Evolutionary conservation across 2,113 vertebrate genomes (phyloP), one percentile per base, ranked within the genome.

Genomic region (Sceloporus tristichus): DNA sequence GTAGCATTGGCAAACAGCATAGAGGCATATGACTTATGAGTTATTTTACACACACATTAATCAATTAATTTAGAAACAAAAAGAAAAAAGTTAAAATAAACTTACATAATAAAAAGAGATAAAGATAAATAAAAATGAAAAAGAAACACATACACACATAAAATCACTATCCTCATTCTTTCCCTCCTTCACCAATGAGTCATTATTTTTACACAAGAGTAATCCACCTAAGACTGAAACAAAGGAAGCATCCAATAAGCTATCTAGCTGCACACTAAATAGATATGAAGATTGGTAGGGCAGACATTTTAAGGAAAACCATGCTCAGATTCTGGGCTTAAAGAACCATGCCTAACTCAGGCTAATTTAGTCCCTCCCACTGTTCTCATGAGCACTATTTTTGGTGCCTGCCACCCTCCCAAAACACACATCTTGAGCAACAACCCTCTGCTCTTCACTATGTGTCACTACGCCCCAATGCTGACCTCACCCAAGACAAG

Each of bases 221-320:
- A 85, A 85, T 70, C 23, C 0, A 0, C 66, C 86, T 90, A 75
- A 56, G 79, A 90, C 10, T 85, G 84, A 73, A 85, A 68, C 54
- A 85, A 54, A 53, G 40, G 85, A 40, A 56, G n/a, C 85, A 92
- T 68, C 70, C 70, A 91, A 88, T 77, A 88, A 88, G 87, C 79
- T 85, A 80, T 53, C 29, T 87, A 90, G 56, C 38, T 82, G 13
- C 66, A 40, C 5, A 27, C 23, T 82, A 70, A 25, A 10, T 25
- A 68, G 25, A 70, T 11, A 48, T 29, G 62, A 70, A 48, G 23
- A 29, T 16, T 48, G 81, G 18, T 79, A 11, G 23, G 40, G 9
- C 2, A 56, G 29, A 29, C 6, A 14, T 79, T n/a, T 79, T 56
- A 79, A 56, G 54, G 14, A 40, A 74, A 75, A 11, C 6, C 16